phyloP scores from a whole-genome alignment of 2,888 invertebrate species.

The Rhaphigaster nebulosa region DNA sequence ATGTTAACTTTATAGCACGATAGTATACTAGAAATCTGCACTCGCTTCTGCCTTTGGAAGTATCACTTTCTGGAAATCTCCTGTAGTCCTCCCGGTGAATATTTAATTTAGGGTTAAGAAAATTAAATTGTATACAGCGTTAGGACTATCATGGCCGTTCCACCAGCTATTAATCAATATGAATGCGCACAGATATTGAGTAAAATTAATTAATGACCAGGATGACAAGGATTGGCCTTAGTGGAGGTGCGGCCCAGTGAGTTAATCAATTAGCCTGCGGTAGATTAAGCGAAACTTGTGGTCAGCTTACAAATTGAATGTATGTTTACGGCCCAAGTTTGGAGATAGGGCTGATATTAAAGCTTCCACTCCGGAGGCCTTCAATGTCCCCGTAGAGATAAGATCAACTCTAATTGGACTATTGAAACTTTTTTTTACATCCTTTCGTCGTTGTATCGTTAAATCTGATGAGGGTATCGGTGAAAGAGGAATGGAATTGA shows the following conservation, averaged over 20 bases:
- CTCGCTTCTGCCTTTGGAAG: no score
- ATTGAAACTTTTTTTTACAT: conserved; percentile 37
- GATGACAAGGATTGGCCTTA: background rate
- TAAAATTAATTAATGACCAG: conserved; percentile 6
- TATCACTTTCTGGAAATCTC: no score
- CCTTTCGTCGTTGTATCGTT: background rate
- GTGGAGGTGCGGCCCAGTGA: background rate
- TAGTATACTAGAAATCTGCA: background rate
- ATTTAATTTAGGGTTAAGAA: background rate
- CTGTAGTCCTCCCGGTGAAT: background rate
- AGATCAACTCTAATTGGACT: conserved; percentile 30
- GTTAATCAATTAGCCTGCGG: conserved; percentile 25
- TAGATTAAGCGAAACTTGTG: conserved; percentile 27
- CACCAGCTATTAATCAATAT: background rate
- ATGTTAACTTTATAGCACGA: background rate
- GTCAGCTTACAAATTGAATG: conserved; percentile 49
- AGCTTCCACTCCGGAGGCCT: background rate
- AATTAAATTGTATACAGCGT: background rate
- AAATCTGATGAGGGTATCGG: background rate
- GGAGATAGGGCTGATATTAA: conserved; percentile 1
- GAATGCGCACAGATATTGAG: conserved; percentile 16
- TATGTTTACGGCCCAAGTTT: conserved; percentile 43
- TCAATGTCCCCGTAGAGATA: conserved; percentile 11
- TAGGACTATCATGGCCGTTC: background rate
- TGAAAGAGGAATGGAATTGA: background rate